These are phyloP conservation scores for Barnardius zonarius DNA, from an alignment of 2,113 vertebrate species.

Conservation along the genomic window DNA sequence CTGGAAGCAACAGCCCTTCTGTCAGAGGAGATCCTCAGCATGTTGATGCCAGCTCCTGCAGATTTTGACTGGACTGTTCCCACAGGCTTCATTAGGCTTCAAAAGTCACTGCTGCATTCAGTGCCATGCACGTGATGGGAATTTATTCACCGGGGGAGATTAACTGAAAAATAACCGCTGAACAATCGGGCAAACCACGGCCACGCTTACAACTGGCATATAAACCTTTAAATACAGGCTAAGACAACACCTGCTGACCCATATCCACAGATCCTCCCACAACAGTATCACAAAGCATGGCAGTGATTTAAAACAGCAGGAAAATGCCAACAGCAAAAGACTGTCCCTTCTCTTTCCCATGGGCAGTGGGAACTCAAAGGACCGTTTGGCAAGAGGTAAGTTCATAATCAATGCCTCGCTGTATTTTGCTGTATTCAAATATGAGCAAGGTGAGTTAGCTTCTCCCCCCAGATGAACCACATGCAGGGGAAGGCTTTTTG, in stretches of 20 bases:
- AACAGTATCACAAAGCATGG: neutral
- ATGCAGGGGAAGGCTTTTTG: neutral
- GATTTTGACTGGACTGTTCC: neutral
- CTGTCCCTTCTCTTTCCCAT: neutral
- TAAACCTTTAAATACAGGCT: neutral
- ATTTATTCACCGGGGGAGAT: neutral
- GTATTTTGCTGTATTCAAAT: neutral
- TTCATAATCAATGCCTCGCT: neutral
- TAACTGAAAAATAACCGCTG: neutral
- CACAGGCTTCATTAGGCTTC: neutral
- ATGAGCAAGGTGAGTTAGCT: neutral
- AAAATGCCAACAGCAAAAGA: neutral
- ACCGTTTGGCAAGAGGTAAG: neutral
- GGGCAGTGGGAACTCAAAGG: neutral
- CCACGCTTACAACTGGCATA: neutral
- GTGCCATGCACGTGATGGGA: neutral
- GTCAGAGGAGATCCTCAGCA: neutral
- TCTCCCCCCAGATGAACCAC: neutral
- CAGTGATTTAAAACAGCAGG: neutral
- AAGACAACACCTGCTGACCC: neutral
- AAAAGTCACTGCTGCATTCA: neutral
- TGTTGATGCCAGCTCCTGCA: neutral
- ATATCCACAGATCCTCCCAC: neutral
- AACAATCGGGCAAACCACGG: neutral
- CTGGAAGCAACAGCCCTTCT: neutral